Conservation (phyloP, 2,888 invertebrate species). For the Epinotia nisella region DNA sequence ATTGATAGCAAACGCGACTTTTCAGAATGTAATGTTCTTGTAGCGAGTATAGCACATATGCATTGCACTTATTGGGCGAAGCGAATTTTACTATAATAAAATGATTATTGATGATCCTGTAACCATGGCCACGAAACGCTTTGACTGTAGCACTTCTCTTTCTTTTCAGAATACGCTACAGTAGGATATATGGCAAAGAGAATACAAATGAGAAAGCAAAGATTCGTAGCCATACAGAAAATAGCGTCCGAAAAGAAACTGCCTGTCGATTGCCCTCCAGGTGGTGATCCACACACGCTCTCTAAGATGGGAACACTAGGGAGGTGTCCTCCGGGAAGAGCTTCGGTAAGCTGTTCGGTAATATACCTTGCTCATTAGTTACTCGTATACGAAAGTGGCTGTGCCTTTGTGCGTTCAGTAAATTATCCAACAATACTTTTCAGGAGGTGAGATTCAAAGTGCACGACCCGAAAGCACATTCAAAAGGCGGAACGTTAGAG, state of each 20-base stretch:
- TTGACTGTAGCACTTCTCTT: constrained; percentile 53
- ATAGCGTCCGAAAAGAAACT: constrained; percentile 96
- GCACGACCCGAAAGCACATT: constrained; percentile 96
- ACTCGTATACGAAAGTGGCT: constrained; percentile 11
- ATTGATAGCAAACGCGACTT: constrained; percentile 15
- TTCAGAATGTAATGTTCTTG: neutral
- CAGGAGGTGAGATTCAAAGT: constrained; percentile 98
- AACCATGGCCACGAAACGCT: constrained; percentile 13
- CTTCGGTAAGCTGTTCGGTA: constrained; percentile 79
- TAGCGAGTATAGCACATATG: neutral
- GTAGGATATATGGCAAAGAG: constrained; percentile 99
- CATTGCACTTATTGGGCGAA: constrained; percentile 25
- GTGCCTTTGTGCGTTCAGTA: constrained; percentile 11
- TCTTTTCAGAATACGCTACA: constrained; percentile 95
- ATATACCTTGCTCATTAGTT: constrained; percentile 48
- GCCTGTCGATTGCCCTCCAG: constrained; percentile 90
- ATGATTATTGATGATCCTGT: neutral
- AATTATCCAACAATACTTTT: constrained; percentile 55
- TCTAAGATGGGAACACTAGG: constrained; percentile 92
- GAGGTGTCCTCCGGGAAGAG: constrained; percentile 81
- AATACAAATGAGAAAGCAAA: constrained; percentile 97
- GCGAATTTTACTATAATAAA: neutral
- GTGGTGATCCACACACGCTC: constrained; percentile 87
- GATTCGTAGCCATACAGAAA: constrained; percentile 95
- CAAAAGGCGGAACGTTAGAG: constrained; percentile 95